Conservation (phyloP, 2,797 vertebrate genomes). For the Pogoniulus pusillus region DNA sequence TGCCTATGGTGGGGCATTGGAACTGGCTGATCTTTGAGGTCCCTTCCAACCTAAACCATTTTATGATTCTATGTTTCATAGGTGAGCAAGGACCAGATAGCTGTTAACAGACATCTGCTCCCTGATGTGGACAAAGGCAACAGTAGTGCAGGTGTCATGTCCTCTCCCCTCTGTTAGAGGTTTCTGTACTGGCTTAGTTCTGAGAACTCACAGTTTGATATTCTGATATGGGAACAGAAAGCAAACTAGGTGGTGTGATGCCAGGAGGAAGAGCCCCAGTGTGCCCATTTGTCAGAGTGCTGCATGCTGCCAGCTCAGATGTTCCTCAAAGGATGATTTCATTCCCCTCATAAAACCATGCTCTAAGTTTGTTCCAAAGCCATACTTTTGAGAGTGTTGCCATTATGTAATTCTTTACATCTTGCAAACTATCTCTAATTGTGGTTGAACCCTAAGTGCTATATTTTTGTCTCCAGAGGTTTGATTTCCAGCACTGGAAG, state of each 20-base stretch:
- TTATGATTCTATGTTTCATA: too few relatives aligned
- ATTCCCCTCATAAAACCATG: neutral
- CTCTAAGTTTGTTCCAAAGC: neutral
- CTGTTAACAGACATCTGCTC: fast-evolving
- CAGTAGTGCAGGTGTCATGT: too few relatives aligned
- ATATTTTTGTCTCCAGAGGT: neutral
- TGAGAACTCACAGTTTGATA: neutral
- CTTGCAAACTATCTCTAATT: neutral
- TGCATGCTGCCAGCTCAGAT: neutral
- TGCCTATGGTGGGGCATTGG: too few relatives aligned
- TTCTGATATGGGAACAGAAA: neutral
- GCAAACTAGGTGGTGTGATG: fast-evolving
- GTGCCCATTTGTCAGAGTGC: neutral
- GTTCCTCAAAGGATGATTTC: neutral
- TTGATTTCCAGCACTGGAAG: neutral
- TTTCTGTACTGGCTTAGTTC: neutral
- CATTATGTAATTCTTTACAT: neutral
- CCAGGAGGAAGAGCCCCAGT: neutral
- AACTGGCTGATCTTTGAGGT: too few relatives aligned
- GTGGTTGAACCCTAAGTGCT: neutral
- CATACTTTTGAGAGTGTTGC: neutral
- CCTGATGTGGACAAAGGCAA: neutral
- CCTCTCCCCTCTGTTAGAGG: fast-evolving
- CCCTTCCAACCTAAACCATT: too few relatives aligned
- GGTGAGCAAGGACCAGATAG: neutral